Conservation (phyloP, 2,888 invertebrate species). For the Cancer borealis region DNA sequence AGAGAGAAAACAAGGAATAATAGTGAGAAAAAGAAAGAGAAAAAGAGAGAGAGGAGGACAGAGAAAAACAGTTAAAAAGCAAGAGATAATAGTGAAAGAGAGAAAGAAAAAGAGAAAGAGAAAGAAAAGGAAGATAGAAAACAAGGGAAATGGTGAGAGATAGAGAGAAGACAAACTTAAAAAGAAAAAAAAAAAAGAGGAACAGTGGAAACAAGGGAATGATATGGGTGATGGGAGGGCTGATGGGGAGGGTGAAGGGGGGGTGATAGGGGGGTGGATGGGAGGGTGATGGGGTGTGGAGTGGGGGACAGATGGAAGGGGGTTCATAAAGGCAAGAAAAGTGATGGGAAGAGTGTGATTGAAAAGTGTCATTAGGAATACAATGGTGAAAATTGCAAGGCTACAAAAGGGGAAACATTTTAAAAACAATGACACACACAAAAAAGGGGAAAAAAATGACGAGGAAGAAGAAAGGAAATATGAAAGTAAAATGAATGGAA, state of each 20-base stretch:
- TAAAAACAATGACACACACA: not conserved
- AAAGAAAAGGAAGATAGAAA: not conserved
- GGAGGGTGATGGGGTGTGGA: too few species aligned
- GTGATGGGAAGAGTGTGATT: slow-evolving; percentile 1
- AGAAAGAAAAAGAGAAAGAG: too few species aligned
- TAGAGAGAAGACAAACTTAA: not conserved
- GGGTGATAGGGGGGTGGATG: too few species aligned
- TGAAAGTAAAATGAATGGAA: not conserved
- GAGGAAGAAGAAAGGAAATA: not conserved
- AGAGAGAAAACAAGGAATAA: too few species aligned
- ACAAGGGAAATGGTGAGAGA: not conserved
- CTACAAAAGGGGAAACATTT: not conserved
- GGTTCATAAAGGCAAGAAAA: not conserved
- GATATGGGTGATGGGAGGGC: too few species aligned
- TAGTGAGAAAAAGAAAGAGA: too few species aligned
- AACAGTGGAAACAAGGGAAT: too few species aligned
- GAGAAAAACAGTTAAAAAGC: not conserved
- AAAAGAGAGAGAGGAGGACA: not conserved
- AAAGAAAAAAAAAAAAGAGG: too few species aligned
- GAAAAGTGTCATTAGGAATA: slow-evolving; percentile 22
- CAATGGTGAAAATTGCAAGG: not conserved
- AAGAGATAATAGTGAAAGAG: too few species aligned
- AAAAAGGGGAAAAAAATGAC: too few species aligned
- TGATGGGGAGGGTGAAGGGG: too few species aligned
- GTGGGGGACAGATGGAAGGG: not conserved